Percentiles rank a stretch among this genome's conserved stretches.
Conservation (phyloP, 2,888 invertebrate genomes). For the Epinotia nisella region DNA sequence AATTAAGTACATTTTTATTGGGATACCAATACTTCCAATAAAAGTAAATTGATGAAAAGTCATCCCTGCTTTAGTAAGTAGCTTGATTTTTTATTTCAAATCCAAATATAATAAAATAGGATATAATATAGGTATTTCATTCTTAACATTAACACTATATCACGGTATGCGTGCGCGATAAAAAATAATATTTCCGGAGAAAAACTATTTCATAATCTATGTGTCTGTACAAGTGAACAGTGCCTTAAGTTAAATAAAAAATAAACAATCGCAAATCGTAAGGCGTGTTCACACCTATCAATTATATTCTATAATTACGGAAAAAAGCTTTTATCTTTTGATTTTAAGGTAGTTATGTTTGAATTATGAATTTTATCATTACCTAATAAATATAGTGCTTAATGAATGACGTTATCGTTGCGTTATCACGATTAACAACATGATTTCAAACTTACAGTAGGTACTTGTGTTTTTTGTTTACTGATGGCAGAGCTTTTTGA, state of each 20-base stretch:
- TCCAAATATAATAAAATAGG: no score
- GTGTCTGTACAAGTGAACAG: not conserved
- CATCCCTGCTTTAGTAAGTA: not conserved
- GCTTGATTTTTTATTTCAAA: no score
- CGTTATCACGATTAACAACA: constrained; percentile 35
- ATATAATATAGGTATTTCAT: no score
- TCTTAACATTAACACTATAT: no score
- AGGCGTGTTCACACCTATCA: not conserved
- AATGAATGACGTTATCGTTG: constrained; percentile 30
- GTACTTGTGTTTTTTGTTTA: constrained; percentile 22
- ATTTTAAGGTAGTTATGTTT: not conserved
- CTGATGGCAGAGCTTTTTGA: constrained; percentile 14
- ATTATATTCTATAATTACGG: not conserved
- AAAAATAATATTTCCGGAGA: not conserved
- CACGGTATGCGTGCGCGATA: no score
- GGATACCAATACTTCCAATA: constrained; percentile 6
- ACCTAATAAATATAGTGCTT: constrained; percentile 16
- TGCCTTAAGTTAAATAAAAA: not conserved
- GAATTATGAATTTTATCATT: constrained; percentile 2
- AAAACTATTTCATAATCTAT: constrained; percentile 2
- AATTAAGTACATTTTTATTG: constrained; percentile 14
- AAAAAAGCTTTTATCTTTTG: not conserved
- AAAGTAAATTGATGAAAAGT: not conserved
- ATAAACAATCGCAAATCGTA: constrained; percentile 4
- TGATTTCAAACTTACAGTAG: not conserved